phyloP scores from a whole-genome alignment of 2,888 invertebrate genomes.

The Acronicta alni region DNA sequence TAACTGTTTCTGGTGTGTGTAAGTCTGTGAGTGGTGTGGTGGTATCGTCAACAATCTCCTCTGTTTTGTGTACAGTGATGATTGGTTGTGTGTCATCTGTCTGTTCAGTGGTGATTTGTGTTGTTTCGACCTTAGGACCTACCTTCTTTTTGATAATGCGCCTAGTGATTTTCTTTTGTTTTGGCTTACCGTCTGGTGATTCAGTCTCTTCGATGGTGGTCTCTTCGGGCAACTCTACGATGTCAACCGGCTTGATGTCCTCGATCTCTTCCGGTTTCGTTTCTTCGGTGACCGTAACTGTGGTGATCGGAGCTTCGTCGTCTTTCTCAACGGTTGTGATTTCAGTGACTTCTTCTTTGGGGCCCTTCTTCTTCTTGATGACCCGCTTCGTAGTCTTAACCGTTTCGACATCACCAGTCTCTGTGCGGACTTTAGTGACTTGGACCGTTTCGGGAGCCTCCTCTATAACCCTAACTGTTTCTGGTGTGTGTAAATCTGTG shows the following conservation, averaged over 20 bases:
- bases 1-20: constrained; percentile 19
- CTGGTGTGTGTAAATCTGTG: neutral
- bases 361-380: constrained; percentile 60
- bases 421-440: constrained; percentile 41
- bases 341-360: constrained; percentile 54
- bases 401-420: constrained; percentile 58
- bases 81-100: constrained; percentile 10
- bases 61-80: constrained; percentile 8
- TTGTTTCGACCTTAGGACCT: constrained; percentile 63
- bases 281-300: constrained; percentile 49
- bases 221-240: constrained; percentile 16
- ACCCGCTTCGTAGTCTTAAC: constrained; percentile 61
- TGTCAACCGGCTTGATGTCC: constrained; percentile 1
- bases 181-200: constrained; percentile 37
- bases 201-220: constrained; percentile 10
- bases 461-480: constrained; percentile 6
- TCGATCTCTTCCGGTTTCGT: constrained; percentile 55
- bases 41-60: constrained; percentile 7
- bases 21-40: constrained; percentile 56
- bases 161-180: constrained; percentile 54
- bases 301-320: constrained; percentile 57
- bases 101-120: constrained; percentile 17
- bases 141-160: constrained; percentile 64
- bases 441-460: constrained; percentile 51
- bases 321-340: constrained; percentile 67